Base-by-base conservation (phyloP, 1,140 invertebrate species). In the Lithobius niger region DNA sequence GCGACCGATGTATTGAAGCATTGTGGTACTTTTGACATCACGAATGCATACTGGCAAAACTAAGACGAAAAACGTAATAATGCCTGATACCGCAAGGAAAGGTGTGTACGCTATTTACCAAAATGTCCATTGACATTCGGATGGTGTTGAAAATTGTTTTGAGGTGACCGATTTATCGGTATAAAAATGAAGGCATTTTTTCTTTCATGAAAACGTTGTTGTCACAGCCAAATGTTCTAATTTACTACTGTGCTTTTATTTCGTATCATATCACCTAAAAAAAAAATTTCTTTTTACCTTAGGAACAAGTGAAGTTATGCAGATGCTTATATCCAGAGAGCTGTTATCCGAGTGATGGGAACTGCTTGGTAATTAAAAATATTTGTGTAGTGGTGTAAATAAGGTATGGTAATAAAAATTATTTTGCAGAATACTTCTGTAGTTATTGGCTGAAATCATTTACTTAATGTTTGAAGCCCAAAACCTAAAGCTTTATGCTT, bases 281-380 rank as follows among this genome's bases (percentile, higher is more conserved):
- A 52, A 48, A 58, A 50, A 40, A 43, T 49, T 53, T 27, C 47
- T 21, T 59, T 60, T 56, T 42, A 43, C 63, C 63, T 21, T 60
- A 71, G 74, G 78, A 57, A 78, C 79, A n/a, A 81, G 79, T 67
- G 77, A 81, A 68, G 71, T 81, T 2, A 80, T 80, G 78, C 65
- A 74, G 59, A 58, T 80, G 26, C 62, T 80, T 4, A 69, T 80
- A 40, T 70, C 76, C 3, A 67, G 75, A 57, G 71, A 78, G 63
- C 48, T 79, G 21, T 47, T 71, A 19, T 53, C 60, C 40, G 48
- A 65, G 2, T 65, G 28, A 52, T 28, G 13, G n/a, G n/a, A n/a
- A n/a, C n/a, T n/a, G n/a, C n/a, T n/a, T n/a, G n/a, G n/a, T n/a
- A n/a, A n/a, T n/a, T n/a, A n/a, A n/a, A n/a, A n/a, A n/a, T n/a